Conservation (phyloP, 2,113 vertebrate species). For the Globicephala melas region DNA sequence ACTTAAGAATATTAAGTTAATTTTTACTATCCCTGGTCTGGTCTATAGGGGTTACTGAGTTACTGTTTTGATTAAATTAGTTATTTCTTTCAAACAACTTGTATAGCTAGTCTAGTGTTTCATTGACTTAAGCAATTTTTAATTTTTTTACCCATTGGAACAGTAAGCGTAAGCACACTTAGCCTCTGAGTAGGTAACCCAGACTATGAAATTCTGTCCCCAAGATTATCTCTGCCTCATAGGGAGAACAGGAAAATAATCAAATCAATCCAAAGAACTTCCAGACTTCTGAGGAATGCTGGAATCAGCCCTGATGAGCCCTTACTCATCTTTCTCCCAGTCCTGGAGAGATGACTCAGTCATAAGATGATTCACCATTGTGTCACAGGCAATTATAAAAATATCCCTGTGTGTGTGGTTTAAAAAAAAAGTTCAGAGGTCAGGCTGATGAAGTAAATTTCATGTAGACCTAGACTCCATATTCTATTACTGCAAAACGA, state of each 20-base stretch:
- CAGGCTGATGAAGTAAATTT: not conserved
- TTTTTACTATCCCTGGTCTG: not conserved
- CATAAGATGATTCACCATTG: not conserved
- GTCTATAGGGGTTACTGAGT: not conserved
- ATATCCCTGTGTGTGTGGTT: not conserved
- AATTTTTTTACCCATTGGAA: not conserved
- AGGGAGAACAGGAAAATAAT: not conserved
- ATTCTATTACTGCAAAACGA: not conserved
- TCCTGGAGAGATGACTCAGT: not conserved
- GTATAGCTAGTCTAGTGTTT: not conserved
- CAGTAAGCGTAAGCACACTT: not conserved
- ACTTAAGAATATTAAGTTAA: not conserved
- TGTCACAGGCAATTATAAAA: conserved; percentile 24
- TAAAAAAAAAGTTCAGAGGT: not conserved
- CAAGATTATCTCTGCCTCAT: not conserved
- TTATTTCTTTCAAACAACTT: not conserved
- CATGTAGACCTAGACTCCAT: not conserved
- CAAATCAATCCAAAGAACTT: not conserved
- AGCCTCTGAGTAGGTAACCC: not conserved
- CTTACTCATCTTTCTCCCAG: not conserved
- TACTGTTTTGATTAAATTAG: not conserved
- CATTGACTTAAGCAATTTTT: not conserved
- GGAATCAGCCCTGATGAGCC: not conserved
- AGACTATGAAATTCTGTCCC: not conserved
- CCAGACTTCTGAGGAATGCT: not conserved